These are phyloP conservation scores for Lithosia quadra DNA, from an alignment of 2,888 invertebrate genomes.

Conservation along the genomic window DNA sequence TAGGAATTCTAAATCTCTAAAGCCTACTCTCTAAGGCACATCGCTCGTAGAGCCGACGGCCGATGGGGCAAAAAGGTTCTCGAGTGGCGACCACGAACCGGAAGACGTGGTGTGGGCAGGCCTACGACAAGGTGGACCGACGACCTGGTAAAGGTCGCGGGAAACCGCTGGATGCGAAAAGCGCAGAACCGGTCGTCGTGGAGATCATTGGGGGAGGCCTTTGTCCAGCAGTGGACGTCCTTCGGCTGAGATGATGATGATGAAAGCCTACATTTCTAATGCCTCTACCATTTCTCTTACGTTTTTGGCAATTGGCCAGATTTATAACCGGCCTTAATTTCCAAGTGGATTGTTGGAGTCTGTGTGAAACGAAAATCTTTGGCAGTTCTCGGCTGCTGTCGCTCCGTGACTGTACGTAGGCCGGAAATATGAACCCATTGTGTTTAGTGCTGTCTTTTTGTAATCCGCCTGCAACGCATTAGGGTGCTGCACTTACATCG, in stretches of 20 bases:
- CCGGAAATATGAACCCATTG: slow-evolving; percentile 81
- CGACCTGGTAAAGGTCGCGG: no score
- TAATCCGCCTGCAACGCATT: slow-evolving; percentile 55
- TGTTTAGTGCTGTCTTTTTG: slow-evolving; percentile 71
- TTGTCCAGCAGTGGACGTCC: no score
- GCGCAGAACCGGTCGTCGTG: no score
- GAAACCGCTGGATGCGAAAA: no score
- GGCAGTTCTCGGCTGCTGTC: slow-evolving; percentile 59
- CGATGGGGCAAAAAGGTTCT: no score
- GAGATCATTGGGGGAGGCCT: no score
- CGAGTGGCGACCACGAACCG: no score
- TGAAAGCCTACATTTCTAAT: slow-evolving; percentile 48
- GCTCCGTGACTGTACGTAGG: slow-evolving; percentile 61
- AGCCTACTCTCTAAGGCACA: no score
- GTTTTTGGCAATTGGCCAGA: slow-evolving; percentile 68
- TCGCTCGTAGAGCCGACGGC: no score
- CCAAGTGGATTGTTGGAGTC: slow-evolving; percentile 60
- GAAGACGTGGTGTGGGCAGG: no score
- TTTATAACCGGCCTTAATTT: slow-evolving; percentile 71
- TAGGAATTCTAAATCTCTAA: slow-evolving; percentile 51
- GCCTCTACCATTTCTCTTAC: slow-evolving; percentile 54
- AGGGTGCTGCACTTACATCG: slow-evolving; percentile 53
- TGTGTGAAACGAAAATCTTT: slow-evolving; percentile 62
- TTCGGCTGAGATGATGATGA: no score
- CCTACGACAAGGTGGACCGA: no score